Percentiles rank a stretch among this genome's conserved stretches.
Evolutionary conservation across 2,888 invertebrate genomes (phyloP).

Genomic region (Cephus sareptanus): DNA sequence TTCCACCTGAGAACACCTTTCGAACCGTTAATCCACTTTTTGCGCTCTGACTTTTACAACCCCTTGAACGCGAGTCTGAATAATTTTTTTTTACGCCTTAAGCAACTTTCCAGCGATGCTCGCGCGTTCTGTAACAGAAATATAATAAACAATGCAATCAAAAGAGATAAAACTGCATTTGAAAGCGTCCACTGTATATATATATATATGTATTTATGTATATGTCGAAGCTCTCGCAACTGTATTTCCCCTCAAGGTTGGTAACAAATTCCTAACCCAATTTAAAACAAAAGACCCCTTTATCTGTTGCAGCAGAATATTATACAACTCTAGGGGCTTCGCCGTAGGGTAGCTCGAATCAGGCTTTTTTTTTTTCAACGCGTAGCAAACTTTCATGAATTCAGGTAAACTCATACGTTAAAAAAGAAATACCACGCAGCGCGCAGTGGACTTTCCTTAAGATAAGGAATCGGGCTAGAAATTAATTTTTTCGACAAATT

Average conservation of each 20-base stretch:
- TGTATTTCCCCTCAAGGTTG: neutral
- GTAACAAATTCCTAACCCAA: neutral
- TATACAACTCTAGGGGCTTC: neutral
- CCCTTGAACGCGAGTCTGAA: neutral
- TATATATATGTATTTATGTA: neutral
- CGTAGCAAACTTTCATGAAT: neutral
- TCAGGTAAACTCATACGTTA: neutral
- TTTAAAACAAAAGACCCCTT: neutral
- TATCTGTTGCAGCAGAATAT: neutral
- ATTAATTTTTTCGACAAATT: neutral
- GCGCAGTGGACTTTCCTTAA: neutral
- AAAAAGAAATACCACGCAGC: neutral
- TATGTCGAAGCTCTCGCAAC: neutral
- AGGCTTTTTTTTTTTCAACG: neutral
- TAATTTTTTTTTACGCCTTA: neutral
- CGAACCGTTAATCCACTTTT: neutral
- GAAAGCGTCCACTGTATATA: neutral
- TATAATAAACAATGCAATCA: neutral
- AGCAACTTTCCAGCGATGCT: neutral
- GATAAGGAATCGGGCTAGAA: neutral
- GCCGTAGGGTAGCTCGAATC: neutral
- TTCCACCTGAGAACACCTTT: neutral
- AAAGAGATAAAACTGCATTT: neutral
- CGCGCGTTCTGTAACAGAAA: neutral
- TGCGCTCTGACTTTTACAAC: neutral